Conservation (phyloP, 2,113 vertebrate species). For the Psettodes erumei region DNA sequence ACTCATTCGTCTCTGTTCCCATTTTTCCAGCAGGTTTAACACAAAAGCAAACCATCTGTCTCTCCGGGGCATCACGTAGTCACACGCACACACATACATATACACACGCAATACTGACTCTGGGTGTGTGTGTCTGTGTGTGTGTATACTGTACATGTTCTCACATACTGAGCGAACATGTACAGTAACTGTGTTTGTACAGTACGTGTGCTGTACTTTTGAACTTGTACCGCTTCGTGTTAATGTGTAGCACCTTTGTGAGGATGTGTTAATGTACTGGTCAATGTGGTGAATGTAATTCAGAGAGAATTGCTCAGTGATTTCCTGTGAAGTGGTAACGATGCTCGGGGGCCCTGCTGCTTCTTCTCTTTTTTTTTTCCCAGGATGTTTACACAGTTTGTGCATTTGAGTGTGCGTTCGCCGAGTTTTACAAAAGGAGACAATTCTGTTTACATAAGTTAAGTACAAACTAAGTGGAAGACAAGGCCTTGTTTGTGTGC, state of each 20-base stretch:
- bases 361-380: constrained; percentile 26
- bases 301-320: constrained; percentile 29
- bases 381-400: constrained; percentile 65
- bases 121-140: too few species aligned
- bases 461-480: constrained; percentile 27
- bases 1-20: constrained; percentile 32
- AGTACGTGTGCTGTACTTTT: background rate
- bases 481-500: constrained; percentile 8
- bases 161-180: background rate
- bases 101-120: constrained; percentile 5
- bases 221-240: constrained; percentile 7
- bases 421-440: constrained; percentile 22
- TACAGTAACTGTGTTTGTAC: background rate
- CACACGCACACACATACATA: constrained; percentile 23
- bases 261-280: constrained; percentile 14
- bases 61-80: constrained; percentile 38
- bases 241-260: constrained; percentile 16
- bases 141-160: too few species aligned
- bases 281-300: constrained; percentile 45
- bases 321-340: constrained; percentile 52
- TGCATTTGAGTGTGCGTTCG: constrained; percentile 48
- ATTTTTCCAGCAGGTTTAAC: constrained; percentile 57
- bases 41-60: constrained; percentile 56
- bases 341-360: constrained; percentile 18
- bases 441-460: constrained; percentile 54